These are phyloP conservation scores for Bryconaethiops microstoma DNA, from an alignment of 2,797 vertebrate genomes.

Conservation along the genomic window DNA sequence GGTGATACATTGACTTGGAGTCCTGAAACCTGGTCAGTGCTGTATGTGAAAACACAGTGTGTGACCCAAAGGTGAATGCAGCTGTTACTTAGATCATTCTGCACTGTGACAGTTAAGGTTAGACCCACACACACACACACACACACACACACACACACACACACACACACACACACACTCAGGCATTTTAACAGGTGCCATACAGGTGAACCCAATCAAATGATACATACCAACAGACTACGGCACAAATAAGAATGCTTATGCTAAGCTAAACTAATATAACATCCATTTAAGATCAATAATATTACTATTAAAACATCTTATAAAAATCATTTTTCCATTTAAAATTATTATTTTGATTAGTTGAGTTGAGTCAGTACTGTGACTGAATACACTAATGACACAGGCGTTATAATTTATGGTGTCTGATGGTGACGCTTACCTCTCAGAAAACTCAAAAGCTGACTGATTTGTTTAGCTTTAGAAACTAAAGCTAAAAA, in stretches of 20 bases:
- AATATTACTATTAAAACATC: too few species aligned
- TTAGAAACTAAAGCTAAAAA: too few species aligned
- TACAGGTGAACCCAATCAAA: not conserved
- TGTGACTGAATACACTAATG: too few species aligned
- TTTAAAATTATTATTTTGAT: too few species aligned
- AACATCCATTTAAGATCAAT: too few species aligned
- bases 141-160: not conserved
- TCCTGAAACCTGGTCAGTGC: constrained; percentile 16
- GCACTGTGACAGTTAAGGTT: constrained; percentile 70
- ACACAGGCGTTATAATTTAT: too few species aligned
- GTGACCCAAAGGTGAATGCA: constrained; percentile 65
- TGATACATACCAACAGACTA: not conserved
- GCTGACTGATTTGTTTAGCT: too few species aligned
- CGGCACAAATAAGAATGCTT: not conserved
- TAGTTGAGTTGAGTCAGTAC: too few species aligned
- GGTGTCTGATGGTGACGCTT: too few species aligned
- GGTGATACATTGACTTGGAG: constrained; percentile 16
- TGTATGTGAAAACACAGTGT: not conserved
- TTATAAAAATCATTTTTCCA: too few species aligned
- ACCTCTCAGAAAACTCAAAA: too few species aligned
- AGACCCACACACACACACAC: constrained; percentile 31
- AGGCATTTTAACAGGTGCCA: not conserved
- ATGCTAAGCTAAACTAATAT: not conserved
- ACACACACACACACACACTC: not conserved
- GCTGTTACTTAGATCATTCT: constrained; percentile 71